Percentiles rank a stretch among this genome's conserved stretches.
Evolutionary conservation across 2,888 invertebrate species (phyloP).

Genomic region (Hypsopygia costalis): DNA sequence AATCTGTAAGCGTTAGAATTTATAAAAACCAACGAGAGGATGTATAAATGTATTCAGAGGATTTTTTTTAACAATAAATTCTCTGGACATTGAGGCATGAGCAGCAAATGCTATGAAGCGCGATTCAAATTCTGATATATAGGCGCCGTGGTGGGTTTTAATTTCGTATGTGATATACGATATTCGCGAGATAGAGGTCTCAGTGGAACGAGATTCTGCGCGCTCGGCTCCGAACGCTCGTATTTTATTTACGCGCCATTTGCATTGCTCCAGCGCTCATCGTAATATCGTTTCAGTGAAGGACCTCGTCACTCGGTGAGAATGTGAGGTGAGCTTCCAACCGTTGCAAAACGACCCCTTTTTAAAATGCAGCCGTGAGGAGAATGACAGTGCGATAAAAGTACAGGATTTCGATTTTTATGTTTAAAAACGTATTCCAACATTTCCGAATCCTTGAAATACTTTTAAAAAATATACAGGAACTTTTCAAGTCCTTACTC

Average conservation of each 20-base stretch:
- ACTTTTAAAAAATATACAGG: no score
- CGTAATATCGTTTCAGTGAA: slow-evolving; percentile 28
- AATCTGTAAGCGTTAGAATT: no score
- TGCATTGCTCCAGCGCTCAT: slow-evolving; percentile 38
- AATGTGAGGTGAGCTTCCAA: slow-evolving; percentile 11
- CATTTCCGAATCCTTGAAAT: no score
- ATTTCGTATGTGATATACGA: slow-evolving; percentile 37
- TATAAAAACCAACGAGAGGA: no score
- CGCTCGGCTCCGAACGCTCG: slow-evolving; percentile 32
- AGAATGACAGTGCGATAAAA: slow-evolving; percentile 2
- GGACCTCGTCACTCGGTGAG: slow-evolving; percentile 18
- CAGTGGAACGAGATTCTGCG: slow-evolving; percentile 23
- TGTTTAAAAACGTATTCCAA: no score
- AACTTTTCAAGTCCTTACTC: not conserved
- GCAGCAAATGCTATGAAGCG: slow-evolving; percentile 16
- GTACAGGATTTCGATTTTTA: not conserved
- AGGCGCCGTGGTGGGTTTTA: slow-evolving; percentile 29
- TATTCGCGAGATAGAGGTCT: slow-evolving; percentile 13
- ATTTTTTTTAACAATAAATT: not conserved
- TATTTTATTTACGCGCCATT: slow-evolving; percentile 70
- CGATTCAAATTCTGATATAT: slow-evolving; percentile 35
- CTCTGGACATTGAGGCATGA: not conserved
- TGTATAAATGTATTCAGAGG: no score
- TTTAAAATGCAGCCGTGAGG: slow-evolving; percentile 12
- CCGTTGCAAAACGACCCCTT: slow-evolving; percentile 7